Conservation (phyloP, 2,113 vertebrate genomes). For the Pygoscelis antarcticus region DNA sequence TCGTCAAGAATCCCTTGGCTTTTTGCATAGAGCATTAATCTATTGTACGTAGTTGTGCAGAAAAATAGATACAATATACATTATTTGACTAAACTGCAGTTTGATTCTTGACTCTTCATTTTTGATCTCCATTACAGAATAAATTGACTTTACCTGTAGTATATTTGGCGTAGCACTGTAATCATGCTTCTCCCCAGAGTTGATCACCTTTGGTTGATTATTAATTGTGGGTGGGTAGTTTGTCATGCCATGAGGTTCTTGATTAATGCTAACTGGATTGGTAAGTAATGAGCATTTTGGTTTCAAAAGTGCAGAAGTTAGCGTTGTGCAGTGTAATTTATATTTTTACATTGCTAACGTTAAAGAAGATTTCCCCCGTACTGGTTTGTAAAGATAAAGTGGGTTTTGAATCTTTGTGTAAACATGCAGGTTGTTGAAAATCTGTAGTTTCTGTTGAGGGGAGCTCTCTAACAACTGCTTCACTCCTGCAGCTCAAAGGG, state of each 20-base stretch:
- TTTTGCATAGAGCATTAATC: neutral
- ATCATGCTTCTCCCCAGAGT: neutral
- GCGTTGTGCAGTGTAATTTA: neutral
- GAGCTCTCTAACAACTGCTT: neutral
- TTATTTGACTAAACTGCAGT: neutral
- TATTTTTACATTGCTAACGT: neutral
- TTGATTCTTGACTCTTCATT: slow-evolving; percentile 4
- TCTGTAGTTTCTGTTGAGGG: neutral
- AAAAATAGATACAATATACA: neutral
- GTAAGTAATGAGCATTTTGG: slow-evolving; percentile 11
- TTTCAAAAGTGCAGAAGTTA: neutral
- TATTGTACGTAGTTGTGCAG: neutral
- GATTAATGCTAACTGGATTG: neutral
- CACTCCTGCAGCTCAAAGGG: neutral
- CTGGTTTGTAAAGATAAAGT: neutral
- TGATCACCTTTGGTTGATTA: neutral
- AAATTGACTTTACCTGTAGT: neutral
- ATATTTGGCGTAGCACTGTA: neutral
- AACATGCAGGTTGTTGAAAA: neutral
- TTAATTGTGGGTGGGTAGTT: neutral
- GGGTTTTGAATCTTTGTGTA: neutral
- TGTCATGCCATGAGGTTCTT: neutral
- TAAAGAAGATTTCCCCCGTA: neutral
- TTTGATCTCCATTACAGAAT: neutral
- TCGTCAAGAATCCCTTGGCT: neutral